Evolutionary conservation across 37 sponge, comb jelly and placozoan genomes (phyloP).

Genomic region (Tethya wilhelma): DNA sequence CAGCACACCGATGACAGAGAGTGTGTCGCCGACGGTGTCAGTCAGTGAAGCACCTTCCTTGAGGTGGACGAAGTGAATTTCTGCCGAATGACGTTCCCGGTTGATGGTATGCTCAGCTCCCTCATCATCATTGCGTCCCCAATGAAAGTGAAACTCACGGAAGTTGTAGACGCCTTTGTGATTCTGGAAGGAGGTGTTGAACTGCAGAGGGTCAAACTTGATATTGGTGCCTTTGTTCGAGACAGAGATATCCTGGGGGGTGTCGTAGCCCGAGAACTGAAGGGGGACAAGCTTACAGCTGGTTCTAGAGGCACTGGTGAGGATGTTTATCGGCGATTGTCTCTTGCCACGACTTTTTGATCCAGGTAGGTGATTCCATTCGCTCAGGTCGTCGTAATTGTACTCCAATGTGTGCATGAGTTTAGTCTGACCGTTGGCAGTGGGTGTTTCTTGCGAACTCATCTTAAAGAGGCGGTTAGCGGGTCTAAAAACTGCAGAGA

Average conservation of each 20-base stretch:
- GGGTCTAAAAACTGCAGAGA: too few relatives aligned
- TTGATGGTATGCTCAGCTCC: conserved; percentile 5
- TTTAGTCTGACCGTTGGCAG: too few relatives aligned
- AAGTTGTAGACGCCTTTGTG: not conserved
- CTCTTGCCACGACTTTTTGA: too few relatives aligned
- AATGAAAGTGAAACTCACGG: conserved; percentile 10
- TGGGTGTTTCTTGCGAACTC: too few relatives aligned
- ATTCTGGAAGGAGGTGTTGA: not conserved
- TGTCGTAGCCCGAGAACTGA: not conserved
- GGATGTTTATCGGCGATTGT: conserved; percentile 21
- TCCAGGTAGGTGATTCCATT: too few relatives aligned
- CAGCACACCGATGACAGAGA: not conserved
- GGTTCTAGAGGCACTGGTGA: not conserved
- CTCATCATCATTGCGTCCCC: not conserved
- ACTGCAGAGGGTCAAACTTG: not conserved
- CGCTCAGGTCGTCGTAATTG: too few relatives aligned
- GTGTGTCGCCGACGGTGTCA: not conserved
- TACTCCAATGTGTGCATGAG: too few relatives aligned
- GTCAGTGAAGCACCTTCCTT: not conserved
- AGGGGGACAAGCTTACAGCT: not conserved
- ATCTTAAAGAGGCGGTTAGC: too few relatives aligned
- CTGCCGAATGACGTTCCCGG: not conserved
- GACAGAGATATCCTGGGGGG: not conserved
- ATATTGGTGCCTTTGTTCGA: not conserved
- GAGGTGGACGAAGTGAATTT: conserved; percentile 12